Percentiles rank a stretch among this genome's conserved stretches.
Conservation (phyloP, 2,113 vertebrate species). For the Seriola rivoliana region DNA sequence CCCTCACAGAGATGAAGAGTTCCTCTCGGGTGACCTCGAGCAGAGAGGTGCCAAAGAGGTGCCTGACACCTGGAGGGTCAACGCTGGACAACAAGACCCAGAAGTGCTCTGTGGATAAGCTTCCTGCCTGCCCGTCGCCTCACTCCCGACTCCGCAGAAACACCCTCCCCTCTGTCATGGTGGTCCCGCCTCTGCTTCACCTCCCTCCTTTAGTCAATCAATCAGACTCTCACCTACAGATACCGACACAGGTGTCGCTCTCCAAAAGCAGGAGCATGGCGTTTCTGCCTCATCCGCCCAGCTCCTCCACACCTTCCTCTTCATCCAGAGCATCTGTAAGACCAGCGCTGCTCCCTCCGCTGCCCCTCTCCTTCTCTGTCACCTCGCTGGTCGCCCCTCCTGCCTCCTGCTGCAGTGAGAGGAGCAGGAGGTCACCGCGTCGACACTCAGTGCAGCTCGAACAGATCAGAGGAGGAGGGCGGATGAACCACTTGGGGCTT, state of each 20-base stretch:
- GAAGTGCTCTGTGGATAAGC: slow-evolving; percentile 5
- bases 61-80: background rate
- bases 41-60: background rate
- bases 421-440: slow-evolving; percentile 26
- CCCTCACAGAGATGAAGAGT: slow-evolving; percentile 35
- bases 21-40: background rate
- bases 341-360: slow-evolving; percentile 5
- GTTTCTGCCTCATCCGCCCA: slow-evolving; percentile 53
- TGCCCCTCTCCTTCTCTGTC: slow-evolving; percentile 19
- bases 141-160: slow-evolving; percentile 52
- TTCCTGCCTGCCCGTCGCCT: slow-evolving; percentile 13
- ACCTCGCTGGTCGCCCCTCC: slow-evolving; percentile 38
- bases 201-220: slow-evolving; percentile 51
- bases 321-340: slow-evolving; percentile 10
- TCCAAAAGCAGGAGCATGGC: slow-evolving; percentile 26
- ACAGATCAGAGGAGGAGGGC: slow-evolving; percentile 37
- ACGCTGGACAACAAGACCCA: background rate
- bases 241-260: background rate
- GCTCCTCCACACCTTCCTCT: slow-evolving; percentile 32
- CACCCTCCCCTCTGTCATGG: slow-evolving; percentile 58
- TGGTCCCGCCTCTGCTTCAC: slow-evolving; percentile 53
- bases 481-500: slow-evolving; percentile 14
- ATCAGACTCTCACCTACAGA: slow-evolving; percentile 44
- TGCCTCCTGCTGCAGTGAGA: slow-evolving; percentile 13
- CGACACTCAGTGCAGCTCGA: slow-evolving; percentile 71